Base-by-base conservation (phyloP, 2,888 invertebrate genomes). In the Allolobophora icterica region DNA sequence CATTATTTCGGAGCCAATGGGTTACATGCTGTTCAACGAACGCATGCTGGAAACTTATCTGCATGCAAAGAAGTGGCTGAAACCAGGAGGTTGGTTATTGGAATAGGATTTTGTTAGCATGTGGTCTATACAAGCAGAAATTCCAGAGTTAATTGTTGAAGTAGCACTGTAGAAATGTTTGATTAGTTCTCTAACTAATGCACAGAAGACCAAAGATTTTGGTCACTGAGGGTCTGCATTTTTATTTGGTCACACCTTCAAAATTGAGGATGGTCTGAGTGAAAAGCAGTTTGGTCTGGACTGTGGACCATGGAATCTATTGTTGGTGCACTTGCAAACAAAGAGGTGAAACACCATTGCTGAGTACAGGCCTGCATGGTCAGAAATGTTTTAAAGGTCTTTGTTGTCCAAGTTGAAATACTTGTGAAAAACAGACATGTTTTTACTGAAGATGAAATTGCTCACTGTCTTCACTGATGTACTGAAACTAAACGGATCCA, bases 21-120 rank as follows among this genome's bases (percentile, higher is more conserved):
- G 99, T n/a, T 99, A 99, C 95, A 99, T 99, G 99, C 96, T 99
- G 91, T 99, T 99, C 95, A 99, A 99, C 96, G 99, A 99, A 95
- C 96, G 99, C 92, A 99, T 99, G 99, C 96, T 99, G 93, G 99
- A 99, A 96, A 99, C 99, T 0, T 99, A 98, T 96, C 96, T 99
- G 92, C 99, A 99, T 96, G 99, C 99, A 8, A 98, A 99, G 95
- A 99, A 99, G 95, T 99, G 99, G 98, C 96, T 99, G 84, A 97
- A 97, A 95, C 97, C 95, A 38, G 96, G 96, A 94, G 97, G 97
- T 95, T 92, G 92, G 92, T 90, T 8, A 38, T 91, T 89, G 8
- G 33, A 71, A 11, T 17, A 2, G n/a, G 52, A 42, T 89, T 42
- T 89, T 89, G 42, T 21, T 24, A 52, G 33, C n/a, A 17, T 71